Evolutionary conservation across 2,113 vertebrate genomes (phyloP).

Genomic region (Cryptomyrus ogoouensis): DNA sequence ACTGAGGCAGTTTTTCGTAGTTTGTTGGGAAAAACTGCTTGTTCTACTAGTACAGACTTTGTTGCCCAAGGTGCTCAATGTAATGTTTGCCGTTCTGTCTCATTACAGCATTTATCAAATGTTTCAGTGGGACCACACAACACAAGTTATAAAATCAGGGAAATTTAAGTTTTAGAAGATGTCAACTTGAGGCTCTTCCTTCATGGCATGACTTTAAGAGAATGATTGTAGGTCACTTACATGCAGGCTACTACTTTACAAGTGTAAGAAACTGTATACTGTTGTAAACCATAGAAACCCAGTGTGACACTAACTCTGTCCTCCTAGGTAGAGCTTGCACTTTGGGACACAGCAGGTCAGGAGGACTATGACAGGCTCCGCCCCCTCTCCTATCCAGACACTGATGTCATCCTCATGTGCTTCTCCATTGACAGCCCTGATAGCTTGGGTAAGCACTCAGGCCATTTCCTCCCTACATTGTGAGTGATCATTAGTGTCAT

Average conservation of each 20-base stretch:
- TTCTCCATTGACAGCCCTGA: slow-evolving; percentile 99
- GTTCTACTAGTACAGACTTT: not conserved
- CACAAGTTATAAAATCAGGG: not conserved
- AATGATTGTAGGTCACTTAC: not conserved
- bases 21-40: not conserved
- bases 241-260: not conserved
- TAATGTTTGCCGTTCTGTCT: not conserved
- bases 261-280: not conserved
- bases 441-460: slow-evolving; percentile 83
- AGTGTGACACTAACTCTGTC: slow-evolving; percentile 6
- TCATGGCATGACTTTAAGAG: not conserved
- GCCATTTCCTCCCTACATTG: not conserved
- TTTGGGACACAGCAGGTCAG: slow-evolving; percentile 98
- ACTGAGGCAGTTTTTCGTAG: not conserved
- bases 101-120: not conserved
- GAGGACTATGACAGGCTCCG: slow-evolving; percentile 96
- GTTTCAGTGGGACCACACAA: not conserved
- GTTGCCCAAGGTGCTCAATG: not conserved
- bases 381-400: slow-evolving; percentile 95
- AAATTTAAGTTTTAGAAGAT: not conserved
- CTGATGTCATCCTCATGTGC: slow-evolving; percentile 98
- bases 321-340: slow-evolving; percentile 85
- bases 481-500: not conserved
- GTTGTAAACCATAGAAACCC: not conserved
- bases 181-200: not conserved